These are phyloP conservation scores for Dolichopus griseipennis DNA, from an alignment of 2,888 invertebrate species.

Conservation along the genomic window DNA sequence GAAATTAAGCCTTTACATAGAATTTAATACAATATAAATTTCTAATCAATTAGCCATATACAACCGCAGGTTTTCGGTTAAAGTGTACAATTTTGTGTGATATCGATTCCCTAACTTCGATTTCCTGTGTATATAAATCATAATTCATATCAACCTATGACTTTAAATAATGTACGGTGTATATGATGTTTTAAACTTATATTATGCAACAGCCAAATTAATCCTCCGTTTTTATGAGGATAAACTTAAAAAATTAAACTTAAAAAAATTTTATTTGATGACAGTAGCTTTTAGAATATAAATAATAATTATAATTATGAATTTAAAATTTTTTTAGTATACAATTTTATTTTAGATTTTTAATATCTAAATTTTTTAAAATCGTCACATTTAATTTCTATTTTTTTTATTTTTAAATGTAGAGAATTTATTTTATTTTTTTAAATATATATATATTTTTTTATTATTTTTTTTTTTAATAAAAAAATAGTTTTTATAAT, in stretches of 20 bases:
- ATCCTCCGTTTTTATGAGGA: constrained; percentile 3
- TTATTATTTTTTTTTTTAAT: background rate
- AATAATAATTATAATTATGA: background rate
- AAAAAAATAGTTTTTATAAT: background rate
- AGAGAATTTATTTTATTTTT: background rate
- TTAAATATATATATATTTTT: background rate
- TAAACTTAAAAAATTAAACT: background rate
- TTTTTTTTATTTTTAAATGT: too few species aligned
- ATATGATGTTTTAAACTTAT: too few species aligned
- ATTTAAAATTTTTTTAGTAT: background rate
- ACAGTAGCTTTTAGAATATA: background rate
- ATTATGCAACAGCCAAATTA: background rate
- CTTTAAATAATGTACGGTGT: too few species aligned
- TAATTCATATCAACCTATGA: too few species aligned
- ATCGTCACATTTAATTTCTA: background rate
- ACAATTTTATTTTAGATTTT: background rate
- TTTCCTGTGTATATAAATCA: too few species aligned
- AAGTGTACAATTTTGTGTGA: too few species aligned
- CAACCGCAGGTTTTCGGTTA: too few species aligned
- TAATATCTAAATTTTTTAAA: background rate
- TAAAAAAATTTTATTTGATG: background rate
- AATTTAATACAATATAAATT: too few species aligned
- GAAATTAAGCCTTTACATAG: too few species aligned
- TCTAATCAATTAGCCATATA: too few species aligned
- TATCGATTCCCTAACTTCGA: too few species aligned